These are phyloP conservation scores for Epizoanthus ramosus DNA, from an alignment of 92 coral and sea anemone genomes.

Conservation along the genomic window DNA sequence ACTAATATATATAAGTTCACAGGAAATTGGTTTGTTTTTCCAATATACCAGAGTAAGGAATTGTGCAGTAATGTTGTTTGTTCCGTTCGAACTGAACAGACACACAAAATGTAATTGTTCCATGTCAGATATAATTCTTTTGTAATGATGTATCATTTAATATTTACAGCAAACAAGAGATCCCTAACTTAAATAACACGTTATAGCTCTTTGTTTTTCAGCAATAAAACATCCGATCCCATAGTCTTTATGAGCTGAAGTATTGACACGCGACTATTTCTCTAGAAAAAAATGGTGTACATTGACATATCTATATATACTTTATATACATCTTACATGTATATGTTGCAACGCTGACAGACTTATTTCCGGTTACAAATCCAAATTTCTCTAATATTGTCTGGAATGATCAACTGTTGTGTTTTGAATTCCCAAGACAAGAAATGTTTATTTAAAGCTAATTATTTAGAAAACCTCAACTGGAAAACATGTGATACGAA, in stretches of 20 bases:
- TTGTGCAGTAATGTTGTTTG: background rate
- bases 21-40: no score
- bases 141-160: background rate
- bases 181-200: background rate
- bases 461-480: background rate
- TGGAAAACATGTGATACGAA: background rate
- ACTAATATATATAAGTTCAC: background rate
- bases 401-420: background rate
- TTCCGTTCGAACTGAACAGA: background rate
- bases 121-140: background rate
- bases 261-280: background rate
- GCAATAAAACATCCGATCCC: background rate
- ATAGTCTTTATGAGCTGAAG: background rate
- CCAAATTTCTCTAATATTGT: background rate
- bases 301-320: no score
- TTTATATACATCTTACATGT: no score
- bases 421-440: background rate
- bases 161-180: conserved; percentile 1
- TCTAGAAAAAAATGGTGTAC: background rate
- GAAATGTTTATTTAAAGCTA: background rate
- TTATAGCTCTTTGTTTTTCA: background rate
- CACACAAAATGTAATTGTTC: background rate
- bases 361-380: background rate
- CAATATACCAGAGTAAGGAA: background rate
- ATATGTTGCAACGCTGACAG: no score